Percentiles rank a stretch among this genome's conserved stretches.
phyloP scores from a whole-genome alignment of 53 echinoderm and acorn worm genomes.

The Arbacia lixula region DNA sequence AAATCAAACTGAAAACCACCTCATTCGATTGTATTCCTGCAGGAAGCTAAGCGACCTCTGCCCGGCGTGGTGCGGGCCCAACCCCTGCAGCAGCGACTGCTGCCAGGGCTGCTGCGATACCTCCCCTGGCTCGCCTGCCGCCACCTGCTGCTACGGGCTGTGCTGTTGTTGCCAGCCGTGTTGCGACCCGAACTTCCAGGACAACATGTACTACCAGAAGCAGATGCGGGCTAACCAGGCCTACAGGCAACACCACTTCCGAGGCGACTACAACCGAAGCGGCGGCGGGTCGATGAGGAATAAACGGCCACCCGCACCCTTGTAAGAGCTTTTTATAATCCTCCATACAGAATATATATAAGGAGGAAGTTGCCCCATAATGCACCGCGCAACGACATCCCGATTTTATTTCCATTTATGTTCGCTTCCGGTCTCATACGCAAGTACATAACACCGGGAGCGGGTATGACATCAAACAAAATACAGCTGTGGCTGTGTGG shows the following conservation, averaged over 20 bases:
- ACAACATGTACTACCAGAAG: conserved; percentile 10
- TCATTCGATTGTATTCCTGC: background rate
- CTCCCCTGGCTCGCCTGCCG: background rate
- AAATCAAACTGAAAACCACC: too few species aligned
- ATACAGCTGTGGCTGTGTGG: too few species aligned
- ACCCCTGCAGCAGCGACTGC: background rate
- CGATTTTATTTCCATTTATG: too few species aligned
- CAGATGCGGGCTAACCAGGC: conserved; percentile 12
- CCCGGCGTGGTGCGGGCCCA: background rate
- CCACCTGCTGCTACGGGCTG: background rate
- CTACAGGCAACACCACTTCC: background rate
- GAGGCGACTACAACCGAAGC: background rate
- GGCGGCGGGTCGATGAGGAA: background rate
- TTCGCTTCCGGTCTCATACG: too few species aligned
- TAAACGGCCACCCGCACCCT: conserved; percentile 46
- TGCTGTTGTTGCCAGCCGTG: conserved; percentile 6
- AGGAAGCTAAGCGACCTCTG: conserved; percentile 29
- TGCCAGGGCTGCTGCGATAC: background rate
- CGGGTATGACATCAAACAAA: too few species aligned
- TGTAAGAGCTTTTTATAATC: conserved; percentile 11
- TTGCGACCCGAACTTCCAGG: conserved; percentile 3
- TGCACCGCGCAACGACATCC: too few species aligned
- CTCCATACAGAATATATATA: too few species aligned
- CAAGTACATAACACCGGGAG: too few species aligned
- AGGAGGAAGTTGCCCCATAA: too few species aligned